Conservation (phyloP, 1,140 invertebrate species). For the Anastrepha ludens region DNA sequence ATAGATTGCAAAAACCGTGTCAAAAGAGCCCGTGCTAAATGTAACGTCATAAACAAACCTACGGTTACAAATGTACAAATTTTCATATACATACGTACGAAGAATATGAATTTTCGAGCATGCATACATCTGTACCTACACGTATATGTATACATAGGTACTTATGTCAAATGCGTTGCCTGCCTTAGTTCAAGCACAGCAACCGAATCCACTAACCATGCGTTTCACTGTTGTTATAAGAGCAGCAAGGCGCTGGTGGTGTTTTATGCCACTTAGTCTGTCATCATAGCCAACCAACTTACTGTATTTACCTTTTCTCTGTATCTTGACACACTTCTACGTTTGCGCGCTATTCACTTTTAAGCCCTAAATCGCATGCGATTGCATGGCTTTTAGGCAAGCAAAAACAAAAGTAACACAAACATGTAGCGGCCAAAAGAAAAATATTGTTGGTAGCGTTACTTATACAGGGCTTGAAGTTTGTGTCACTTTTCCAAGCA, state of each 20-base stretch:
- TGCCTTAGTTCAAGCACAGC: not conserved
- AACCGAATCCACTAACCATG: not conserved
- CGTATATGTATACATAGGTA: not conserved
- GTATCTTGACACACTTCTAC: not conserved
- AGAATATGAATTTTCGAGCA: no score
- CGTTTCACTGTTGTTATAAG: no score
- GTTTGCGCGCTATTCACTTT: constrained; percentile 21
- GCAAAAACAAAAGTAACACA: constrained; percentile 31
- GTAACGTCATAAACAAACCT: constrained; percentile 24
- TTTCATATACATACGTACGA: no score
- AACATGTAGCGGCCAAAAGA: not conserved
- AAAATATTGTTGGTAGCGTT: not conserved
- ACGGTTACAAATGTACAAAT: not conserved
- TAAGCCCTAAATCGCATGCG: constrained; percentile 56
- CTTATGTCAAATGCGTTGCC: not conserved
- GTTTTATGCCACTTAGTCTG: not conserved
- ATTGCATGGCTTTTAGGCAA: constrained; percentile 53
- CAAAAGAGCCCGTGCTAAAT: constrained; percentile 12
- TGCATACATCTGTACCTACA: no score
- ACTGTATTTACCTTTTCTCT: not conserved
- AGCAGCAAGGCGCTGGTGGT: no score
- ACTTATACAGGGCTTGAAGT: constrained; percentile 27
- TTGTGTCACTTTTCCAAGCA: constrained; percentile 15
- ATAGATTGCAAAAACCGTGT: constrained; percentile 1
- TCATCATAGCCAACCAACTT: not conserved